Conservation (phyloP, 2,113 vertebrate genomes). For the Oreotrochilus melanogaster region DNA sequence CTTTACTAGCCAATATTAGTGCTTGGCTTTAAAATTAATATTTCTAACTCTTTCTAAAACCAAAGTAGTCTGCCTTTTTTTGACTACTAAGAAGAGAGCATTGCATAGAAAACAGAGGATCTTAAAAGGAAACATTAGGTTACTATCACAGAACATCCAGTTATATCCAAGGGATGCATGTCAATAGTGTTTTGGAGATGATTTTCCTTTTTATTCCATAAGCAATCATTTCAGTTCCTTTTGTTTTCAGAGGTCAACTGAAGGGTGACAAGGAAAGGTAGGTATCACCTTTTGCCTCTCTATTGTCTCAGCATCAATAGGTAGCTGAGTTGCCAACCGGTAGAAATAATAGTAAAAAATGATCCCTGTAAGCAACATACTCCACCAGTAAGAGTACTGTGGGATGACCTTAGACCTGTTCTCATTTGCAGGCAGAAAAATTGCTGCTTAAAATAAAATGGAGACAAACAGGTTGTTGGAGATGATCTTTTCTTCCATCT, state of each 20-base stretch:
- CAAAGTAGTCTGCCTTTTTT: neutral
- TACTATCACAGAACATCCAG: neutral
- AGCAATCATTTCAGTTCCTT: neutral
- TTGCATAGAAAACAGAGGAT: neutral
- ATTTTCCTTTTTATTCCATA: neutral
- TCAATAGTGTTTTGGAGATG: neutral
- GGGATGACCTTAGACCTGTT: neutral
- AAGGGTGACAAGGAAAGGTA: accelerated
- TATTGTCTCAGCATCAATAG: neutral
- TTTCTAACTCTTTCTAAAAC: neutral
- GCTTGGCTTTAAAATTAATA: neutral
- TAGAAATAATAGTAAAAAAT: neutral
- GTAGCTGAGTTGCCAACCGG: neutral
- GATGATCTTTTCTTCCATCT: neutral
- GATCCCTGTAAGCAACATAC: neutral
- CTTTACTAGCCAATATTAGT: neutral
- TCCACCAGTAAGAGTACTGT: neutral
- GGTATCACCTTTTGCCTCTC: neutral
- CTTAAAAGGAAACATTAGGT: neutral
- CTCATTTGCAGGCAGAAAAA: neutral
- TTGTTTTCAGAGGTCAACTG: neutral
- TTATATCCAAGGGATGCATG: neutral
- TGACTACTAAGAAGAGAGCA: neutral
- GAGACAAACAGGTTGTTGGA: accelerated
- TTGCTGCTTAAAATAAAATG: neutral